phyloP scores from a whole-genome alignment of 2,888 invertebrate genomes.

The Sinopyrophorus schimmeli region DNA sequence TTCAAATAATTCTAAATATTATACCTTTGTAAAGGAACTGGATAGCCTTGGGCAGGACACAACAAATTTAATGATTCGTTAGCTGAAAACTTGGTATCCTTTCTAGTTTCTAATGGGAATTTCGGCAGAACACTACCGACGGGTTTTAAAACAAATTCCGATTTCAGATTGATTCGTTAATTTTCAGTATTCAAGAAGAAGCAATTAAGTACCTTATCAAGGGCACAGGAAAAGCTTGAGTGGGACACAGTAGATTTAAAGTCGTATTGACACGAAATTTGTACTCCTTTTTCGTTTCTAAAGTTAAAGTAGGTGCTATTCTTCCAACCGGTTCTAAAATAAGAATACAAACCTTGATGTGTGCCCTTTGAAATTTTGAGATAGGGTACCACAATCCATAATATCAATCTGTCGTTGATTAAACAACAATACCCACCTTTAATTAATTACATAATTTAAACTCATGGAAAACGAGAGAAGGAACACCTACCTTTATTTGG shows the following conservation, averaged over 20 bases:
- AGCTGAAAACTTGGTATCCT: slow-evolving; percentile 58
- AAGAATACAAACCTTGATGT: slow-evolving; percentile 20
- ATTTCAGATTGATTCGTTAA: slow-evolving; percentile 1
- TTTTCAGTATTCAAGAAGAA: not conserved
- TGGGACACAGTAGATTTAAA: slow-evolving; percentile 65
- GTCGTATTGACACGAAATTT: slow-evolving; percentile 57
- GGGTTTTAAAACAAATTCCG: slow-evolving; percentile 51
- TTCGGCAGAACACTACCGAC: slow-evolving; percentile 64
- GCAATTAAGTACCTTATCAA: slow-evolving; percentile 56
- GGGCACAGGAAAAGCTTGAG: slow-evolving; percentile 68
- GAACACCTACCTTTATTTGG: slow-evolving; percentile 18
- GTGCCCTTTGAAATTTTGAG: slow-evolving; percentile 17
- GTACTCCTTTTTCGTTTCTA: slow-evolving; percentile 66
- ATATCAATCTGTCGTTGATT: not conserved
- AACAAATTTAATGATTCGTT: slow-evolving; percentile 60
- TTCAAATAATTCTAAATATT: slow-evolving; percentile 2
- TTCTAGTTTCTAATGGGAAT: slow-evolving; percentile 72
- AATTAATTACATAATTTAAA: not conserved
- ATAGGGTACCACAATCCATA: slow-evolving; percentile 24
- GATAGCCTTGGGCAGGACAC: slow-evolving; percentile 70
- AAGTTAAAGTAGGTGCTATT: slow-evolving; percentile 38
- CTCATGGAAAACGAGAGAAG: slow-evolving; percentile 34
- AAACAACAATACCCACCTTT: slow-evolving; percentile 25
- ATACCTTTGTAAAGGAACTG: slow-evolving; percentile 63
- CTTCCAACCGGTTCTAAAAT: slow-evolving; percentile 37